A percentile compares a stretch with the other conserved stretches of the same genome.
Evolutionary conservation across 2,797 vertebrate genomes (phyloP).

Genomic region (Micromesistius poutassou): DNA sequence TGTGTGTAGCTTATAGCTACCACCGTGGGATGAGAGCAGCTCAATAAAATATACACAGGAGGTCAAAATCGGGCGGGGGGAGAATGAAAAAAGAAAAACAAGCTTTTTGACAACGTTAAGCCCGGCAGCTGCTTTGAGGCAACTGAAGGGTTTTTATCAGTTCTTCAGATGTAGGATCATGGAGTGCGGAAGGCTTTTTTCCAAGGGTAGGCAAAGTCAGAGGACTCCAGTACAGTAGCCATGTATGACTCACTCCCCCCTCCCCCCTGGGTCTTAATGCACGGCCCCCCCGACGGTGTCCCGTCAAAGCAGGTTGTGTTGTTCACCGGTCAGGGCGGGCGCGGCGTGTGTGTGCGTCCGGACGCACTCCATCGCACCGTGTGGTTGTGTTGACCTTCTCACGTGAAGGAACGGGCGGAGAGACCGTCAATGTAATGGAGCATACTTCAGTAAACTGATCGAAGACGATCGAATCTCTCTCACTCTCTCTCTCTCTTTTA

Average conservation of each 20-base stretch:
- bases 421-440: neutral
- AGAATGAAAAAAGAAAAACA: conserved; percentile 78
- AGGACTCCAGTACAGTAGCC: conserved; percentile 73
- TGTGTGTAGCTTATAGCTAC: conserved; percentile 66
- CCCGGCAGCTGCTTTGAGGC: conserved; percentile 79
- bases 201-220: conserved; percentile 84
- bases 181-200: conserved; percentile 72
- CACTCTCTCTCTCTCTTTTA: neutral
- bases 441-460: neutral
- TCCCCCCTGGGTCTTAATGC: conserved; percentile 33
- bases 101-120: conserved; percentile 86
- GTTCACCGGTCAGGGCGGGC: neutral
- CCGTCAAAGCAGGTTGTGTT: neutral
- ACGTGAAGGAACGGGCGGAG: neutral
- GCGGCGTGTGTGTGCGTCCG: too few relatives aligned
- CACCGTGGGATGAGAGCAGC: conserved; percentile 77
- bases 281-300: conserved; percentile 24
- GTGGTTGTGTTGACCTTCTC: neutral
- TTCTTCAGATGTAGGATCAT: conserved; percentile 83
- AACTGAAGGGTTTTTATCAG: conserved; percentile 78
- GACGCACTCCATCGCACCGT: too few relatives aligned
- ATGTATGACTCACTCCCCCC: conserved; percentile 49
- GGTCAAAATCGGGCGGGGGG: conserved; percentile 67
- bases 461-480: neutral
- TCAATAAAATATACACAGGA: conserved; percentile 86